These are phyloP conservation scores for Menidia beryllina DNA, from an alignment of 2,113 vertebrate species.

Conservation along the genomic window DNA sequence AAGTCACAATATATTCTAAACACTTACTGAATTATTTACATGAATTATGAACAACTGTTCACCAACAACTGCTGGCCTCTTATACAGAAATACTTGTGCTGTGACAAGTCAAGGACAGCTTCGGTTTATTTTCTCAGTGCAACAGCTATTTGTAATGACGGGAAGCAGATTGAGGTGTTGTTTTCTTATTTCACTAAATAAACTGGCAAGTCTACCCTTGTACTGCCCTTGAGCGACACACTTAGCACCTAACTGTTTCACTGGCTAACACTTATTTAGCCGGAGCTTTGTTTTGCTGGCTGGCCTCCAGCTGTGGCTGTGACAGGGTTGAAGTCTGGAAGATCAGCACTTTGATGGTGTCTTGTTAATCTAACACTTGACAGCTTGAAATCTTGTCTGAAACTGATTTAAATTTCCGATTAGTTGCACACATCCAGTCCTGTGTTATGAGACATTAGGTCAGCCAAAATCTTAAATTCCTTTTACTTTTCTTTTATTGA, in stretches of 20 bases:
- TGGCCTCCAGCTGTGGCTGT: slow-evolving; percentile 27
- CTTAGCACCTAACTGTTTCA: slow-evolving; percentile 38
- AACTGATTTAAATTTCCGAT: slow-evolving; percentile 11
- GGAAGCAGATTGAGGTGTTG: slow-evolving; percentile 23
- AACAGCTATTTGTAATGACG: background rate
- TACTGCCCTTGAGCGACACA: slow-evolving; percentile 41
- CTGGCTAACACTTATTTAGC: slow-evolving; percentile 42
- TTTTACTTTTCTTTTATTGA: too few relatives aligned
- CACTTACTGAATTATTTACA: background rate
- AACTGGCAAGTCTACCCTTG: slow-evolving; percentile 16
- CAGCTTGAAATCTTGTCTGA: slow-evolving; percentile 29
- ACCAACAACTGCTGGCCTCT: background rate
- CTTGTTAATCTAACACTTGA: slow-evolving; percentile 18
- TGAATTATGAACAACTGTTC: background rate
- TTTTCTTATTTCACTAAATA: slow-evolving; percentile 40
- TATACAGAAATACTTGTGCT: background rate
- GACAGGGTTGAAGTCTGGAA: slow-evolving; percentile 21
- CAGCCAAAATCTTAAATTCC: background rate
- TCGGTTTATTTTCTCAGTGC: background rate
- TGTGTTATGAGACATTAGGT: background rate
- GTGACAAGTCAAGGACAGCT: background rate
- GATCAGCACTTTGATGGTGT: slow-evolving; percentile 12
- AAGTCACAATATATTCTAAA: background rate
- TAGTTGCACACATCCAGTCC: background rate
- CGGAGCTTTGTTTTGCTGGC: slow-evolving; percentile 21